These are phyloP conservation scores for Anas platyrhynchos DNA, from an alignment of 2,113 vertebrate species.

Conservation along the genomic window DNA sequence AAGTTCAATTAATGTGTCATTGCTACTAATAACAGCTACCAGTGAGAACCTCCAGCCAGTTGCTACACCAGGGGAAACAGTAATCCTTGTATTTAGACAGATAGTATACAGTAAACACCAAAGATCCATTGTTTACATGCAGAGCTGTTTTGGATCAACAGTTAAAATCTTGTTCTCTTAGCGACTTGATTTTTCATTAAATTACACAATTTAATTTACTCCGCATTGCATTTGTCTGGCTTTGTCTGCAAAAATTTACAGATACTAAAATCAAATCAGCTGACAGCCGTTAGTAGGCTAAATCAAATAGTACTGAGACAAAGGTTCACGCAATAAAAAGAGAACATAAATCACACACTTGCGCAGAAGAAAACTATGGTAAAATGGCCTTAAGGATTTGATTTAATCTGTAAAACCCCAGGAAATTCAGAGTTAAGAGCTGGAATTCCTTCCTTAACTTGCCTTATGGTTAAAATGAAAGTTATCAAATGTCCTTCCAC, in stretches of 20 bases:
- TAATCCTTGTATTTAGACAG: constrained; percentile 55
- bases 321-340: constrained; percentile 30
- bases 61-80: constrained; percentile 24
- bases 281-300: not conserved
- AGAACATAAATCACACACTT: constrained; percentile 11
- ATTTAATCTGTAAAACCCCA: constrained; percentile 38
- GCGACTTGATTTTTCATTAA: not conserved
- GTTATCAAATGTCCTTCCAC: not conserved
- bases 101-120: constrained; percentile 42
- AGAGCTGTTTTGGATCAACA: constrained; percentile 28
- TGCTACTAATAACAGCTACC: constrained; percentile 74
- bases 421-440: not conserved
- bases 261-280: constrained; percentile 60
- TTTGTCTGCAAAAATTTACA: constrained; percentile 35
- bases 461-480: not conserved
- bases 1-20: constrained; percentile 83
- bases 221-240: not conserved
- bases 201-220: not conserved
- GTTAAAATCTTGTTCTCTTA: constrained; percentile 5
- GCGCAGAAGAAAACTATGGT: not conserved
- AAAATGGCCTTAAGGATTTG: constrained; percentile 45
- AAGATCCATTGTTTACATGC: constrained; percentile 26
- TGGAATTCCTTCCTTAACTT: not conserved
- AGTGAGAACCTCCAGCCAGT: constrained; percentile 75
- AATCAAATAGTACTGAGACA: constrained; percentile 47